Evolutionary conservation across 1,140 invertebrate genomes (phyloP).

Genomic region (Hylaeus anthracinus): DNA sequence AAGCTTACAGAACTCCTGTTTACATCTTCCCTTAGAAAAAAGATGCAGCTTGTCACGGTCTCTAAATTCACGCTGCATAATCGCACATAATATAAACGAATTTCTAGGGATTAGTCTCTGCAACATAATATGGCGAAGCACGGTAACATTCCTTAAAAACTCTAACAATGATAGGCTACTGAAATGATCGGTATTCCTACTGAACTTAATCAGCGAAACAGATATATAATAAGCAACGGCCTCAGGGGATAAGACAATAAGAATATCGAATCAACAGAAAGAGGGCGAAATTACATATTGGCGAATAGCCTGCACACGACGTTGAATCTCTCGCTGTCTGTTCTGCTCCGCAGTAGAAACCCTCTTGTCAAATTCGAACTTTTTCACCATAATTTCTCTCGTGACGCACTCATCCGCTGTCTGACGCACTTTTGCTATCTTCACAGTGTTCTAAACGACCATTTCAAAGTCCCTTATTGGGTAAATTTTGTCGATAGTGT

Average conservation of each 20-base stretch:
- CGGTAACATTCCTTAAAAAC: slow-evolving; percentile 34
- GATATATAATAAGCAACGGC: slow-evolving; percentile 45
- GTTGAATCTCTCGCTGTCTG: slow-evolving; percentile 89
- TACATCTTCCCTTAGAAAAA: too few relatives aligned
- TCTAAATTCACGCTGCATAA: background rate
- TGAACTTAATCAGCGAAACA: slow-evolving; percentile 41
- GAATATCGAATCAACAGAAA: slow-evolving; percentile 48
- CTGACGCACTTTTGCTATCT: slow-evolving; percentile 87
- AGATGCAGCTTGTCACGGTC: too few relatives aligned
- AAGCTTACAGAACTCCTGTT: too few relatives aligned
- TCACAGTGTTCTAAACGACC: slow-evolving; percentile 83
- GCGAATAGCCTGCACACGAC: slow-evolving; percentile 89
- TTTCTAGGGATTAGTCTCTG: slow-evolving; percentile 4
- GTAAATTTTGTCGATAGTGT: slow-evolving; percentile 23
- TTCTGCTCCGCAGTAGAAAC: slow-evolving; percentile 88
- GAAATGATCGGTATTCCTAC: slow-evolving; percentile 25
- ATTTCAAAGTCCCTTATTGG: slow-evolving; percentile 59
- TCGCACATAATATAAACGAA: slow-evolving; percentile 5
- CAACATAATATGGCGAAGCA: slow-evolving; percentile 51
- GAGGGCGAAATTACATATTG: slow-evolving; percentile 82
- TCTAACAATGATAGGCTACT: slow-evolving; percentile 15
- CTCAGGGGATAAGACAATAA: slow-evolving; percentile 27
- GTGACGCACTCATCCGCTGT: slow-evolving; percentile 83
- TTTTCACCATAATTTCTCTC: slow-evolving; percentile 87
- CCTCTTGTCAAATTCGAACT: slow-evolving; percentile 70